phyloP scores from a whole-genome alignment of 2,797 vertebrate species.

The Spinus olivaceus region DNA sequence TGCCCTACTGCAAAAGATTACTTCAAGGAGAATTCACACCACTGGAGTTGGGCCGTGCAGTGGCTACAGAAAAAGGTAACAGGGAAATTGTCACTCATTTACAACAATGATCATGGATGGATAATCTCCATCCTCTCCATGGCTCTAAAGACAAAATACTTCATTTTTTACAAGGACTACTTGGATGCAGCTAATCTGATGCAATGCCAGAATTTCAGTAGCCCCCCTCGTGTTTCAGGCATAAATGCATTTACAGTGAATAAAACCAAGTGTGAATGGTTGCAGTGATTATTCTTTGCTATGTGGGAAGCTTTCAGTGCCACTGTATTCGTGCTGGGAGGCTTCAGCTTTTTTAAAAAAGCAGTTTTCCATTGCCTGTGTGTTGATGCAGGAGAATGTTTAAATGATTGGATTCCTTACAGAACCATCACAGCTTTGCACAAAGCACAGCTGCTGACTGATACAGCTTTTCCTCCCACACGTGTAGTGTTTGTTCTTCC shows the following conservation, averaged over 20 bases:
- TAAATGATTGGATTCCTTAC: neutral
- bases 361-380: neutral
- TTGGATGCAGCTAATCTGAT: neutral
- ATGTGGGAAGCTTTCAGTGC: neutral
- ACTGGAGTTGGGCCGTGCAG: constrained; percentile 99
- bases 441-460: neutral
- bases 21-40: constrained; percentile 96
- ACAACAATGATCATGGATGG: neutral
- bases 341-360: neutral
- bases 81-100: neutral
- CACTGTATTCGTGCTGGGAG: neutral
- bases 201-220: neutral
- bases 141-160: neutral
- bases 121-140: neutral
- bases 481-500: neutral
- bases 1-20: constrained; percentile 96
- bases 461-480: neutral
- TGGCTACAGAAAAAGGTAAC: constrained; percentile 97
- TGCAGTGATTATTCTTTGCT: neutral
- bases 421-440: neutral
- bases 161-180: neutral
- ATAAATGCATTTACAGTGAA: neutral
- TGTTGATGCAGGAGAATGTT: neutral
- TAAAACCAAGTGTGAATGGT: neutral
- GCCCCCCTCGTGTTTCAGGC: neutral